These are phyloP conservation scores for Chalcis sispes DNA, from an alignment of 2,888 invertebrate genomes.

Conservation along the genomic window DNA sequence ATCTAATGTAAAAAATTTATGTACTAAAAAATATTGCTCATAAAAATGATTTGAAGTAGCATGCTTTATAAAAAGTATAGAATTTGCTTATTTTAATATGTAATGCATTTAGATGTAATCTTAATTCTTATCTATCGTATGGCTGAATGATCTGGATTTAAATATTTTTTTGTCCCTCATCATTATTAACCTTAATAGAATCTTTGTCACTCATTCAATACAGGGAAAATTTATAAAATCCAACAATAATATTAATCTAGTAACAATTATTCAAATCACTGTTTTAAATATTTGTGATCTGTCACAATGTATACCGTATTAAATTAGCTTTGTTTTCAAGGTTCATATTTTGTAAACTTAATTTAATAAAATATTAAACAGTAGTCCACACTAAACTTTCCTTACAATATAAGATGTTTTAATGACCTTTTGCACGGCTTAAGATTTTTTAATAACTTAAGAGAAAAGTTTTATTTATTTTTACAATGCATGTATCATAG, in stretches of 20 bases:
- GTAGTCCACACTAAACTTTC: slow-evolving; percentile 1
- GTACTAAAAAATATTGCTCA: slow-evolving; percentile 20
- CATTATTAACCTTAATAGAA: slow-evolving; percentile 69
- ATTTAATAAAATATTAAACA: slow-evolving; percentile 29
- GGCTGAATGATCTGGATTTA: slow-evolving; percentile 60
- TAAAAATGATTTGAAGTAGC: slow-evolving; percentile 27
- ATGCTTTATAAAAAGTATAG: slow-evolving; percentile 50
- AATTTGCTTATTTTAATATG: slow-evolving; percentile 39
- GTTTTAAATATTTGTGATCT: slow-evolving; percentile 60
- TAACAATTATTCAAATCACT: slow-evolving; percentile 64
- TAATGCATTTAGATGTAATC: slow-evolving; percentile 51
- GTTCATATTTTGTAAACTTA: slow-evolving; percentile 26
- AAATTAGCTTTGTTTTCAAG: slow-evolving; percentile 36
- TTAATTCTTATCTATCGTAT: slow-evolving; percentile 47
- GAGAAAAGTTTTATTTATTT: slow-evolving; percentile 27
- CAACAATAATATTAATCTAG: slow-evolving; percentile 63
- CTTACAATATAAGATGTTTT: slow-evolving; percentile 15
- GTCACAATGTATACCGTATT: slow-evolving; percentile 57
- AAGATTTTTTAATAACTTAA: slow-evolving; percentile 16
- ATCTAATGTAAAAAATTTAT: no score
- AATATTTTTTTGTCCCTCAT: slow-evolving; percentile 66
- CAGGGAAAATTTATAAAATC: slow-evolving; percentile 68
- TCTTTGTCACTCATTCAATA: slow-evolving; percentile 62
- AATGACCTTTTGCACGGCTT: slow-evolving; percentile 16
- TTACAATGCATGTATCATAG: slow-evolving; percentile 20